A percentile compares a stretch with the other conserved stretches of the same genome.
phyloP scores from a whole-genome alignment of 2,888 invertebrate species.

The Diarsia mendica region DNA sequence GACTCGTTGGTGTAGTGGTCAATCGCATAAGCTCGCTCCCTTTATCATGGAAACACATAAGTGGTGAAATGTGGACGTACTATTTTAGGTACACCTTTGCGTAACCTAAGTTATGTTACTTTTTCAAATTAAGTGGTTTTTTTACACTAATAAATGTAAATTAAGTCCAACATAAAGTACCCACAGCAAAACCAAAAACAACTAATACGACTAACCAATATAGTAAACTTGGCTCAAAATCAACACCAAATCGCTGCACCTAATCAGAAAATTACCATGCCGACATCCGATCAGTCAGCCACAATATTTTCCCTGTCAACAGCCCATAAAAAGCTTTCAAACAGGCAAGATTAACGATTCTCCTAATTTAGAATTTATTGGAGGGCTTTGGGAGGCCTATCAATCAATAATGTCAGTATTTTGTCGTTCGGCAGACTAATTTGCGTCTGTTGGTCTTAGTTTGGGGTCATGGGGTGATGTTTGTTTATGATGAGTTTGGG shows the following conservation, averaged over 20 bases:
- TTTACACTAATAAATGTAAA: too few relatives aligned
- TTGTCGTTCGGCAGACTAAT: conserved; percentile 49
- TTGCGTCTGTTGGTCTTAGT: conserved; percentile 24
- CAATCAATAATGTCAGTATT: conserved; percentile 53
- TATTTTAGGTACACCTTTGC: too few relatives aligned
- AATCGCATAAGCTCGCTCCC: too few relatives aligned
- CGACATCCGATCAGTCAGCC: conserved; percentile 49
- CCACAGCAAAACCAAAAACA: neutral
- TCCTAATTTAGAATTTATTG: conserved; percentile 68
- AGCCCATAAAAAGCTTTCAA: conserved; percentile 62
- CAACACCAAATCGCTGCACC: neutral
- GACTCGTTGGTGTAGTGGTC: too few relatives aligned
- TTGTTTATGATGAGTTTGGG: conserved; percentile 19
- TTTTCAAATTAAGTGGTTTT: too few relatives aligned
- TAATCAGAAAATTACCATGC: conserved; percentile 20
- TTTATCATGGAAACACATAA: too few relatives aligned
- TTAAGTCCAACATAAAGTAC: too few relatives aligned
- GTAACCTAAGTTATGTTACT: too few relatives aligned
- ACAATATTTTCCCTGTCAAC: conserved; percentile 62
- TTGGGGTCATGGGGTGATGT: conserved; percentile 2
- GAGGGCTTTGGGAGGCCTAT: conserved; percentile 47
- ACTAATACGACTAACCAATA: neutral
- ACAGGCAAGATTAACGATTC: conserved; percentile 70
- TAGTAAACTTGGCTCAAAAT: neutral
- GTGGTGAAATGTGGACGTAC: too few relatives aligned